phyloP scores from a whole-genome alignment of 2,113 vertebrate genomes.

The Microtus ochrogaster region DNA sequence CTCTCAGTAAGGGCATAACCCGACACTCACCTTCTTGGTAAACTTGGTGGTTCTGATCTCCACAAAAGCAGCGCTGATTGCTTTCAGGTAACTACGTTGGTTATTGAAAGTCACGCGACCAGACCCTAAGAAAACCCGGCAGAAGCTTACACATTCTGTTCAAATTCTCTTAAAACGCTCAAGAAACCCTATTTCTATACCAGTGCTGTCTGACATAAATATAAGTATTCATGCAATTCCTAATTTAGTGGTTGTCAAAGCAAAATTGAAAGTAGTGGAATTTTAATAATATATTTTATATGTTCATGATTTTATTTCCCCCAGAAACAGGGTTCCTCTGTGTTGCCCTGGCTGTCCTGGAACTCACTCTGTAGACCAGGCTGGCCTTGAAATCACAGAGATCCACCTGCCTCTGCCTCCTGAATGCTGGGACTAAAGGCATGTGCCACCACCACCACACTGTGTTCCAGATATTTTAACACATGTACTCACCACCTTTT shows the following conservation, averaged over 20 bases:
- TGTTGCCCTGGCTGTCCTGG: too few relatives aligned
- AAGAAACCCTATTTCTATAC: constrained; percentile 36
- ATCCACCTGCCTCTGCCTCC: neutral
- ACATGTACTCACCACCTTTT: neutral
- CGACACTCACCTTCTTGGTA: constrained; percentile 94
- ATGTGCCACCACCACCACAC: neutral
- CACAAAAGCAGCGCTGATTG: constrained; percentile 96
- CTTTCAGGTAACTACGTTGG: constrained; percentile 98
- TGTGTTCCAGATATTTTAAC: neutral
- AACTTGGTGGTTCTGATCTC: constrained; percentile 99
- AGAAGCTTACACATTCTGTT: neutral
- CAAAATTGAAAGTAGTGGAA: neutral
- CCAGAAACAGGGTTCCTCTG: neutral
- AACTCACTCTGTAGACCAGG: too few relatives aligned
- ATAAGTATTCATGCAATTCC: neutral
- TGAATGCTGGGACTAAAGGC: neutral
- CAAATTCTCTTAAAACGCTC: neutral
- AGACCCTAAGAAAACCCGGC: constrained; percentile 88
- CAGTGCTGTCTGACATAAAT: neutral
- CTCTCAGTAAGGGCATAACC: neutral
- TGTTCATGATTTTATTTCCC: neutral
- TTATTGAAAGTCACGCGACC: constrained; percentile 99
- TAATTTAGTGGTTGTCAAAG: neutral
- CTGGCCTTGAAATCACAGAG: too few relatives aligned
- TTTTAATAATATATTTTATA: neutral